Evolutionary conservation across 1,140 invertebrate genomes (phyloP).

Genomic region (roundworm (Caenorhabditis elegans)): WBcel235 BX284606.5:16552501-16553000

Average conservation of each 20-base stretch:
- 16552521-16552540: not conserved
- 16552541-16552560: not conserved
- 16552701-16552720: not conserved
- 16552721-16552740: not conserved
- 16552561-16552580: not conserved
- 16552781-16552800: not conserved
- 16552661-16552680: not conserved
- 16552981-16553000: too few species aligned
- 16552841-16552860: not conserved
- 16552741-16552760: constrained; percentile 1
- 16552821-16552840: not conserved
- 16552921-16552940: too few species aligned
- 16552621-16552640: not conserved
- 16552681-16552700: not conserved
- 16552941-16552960: too few species aligned
- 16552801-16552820: not conserved
- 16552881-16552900: too few species aligned
- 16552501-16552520: not conserved
- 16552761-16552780: not conserved
- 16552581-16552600: constrained; percentile 7
- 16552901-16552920: too few species aligned
- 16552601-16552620: not conserved
- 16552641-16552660: constrained; percentile 10
- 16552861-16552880: not conserved
- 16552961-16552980: too few species aligned